These are phyloP conservation scores for Phymatocera aterrima DNA, from an alignment of 2,888 invertebrate species.

Conservation along the genomic window DNA sequence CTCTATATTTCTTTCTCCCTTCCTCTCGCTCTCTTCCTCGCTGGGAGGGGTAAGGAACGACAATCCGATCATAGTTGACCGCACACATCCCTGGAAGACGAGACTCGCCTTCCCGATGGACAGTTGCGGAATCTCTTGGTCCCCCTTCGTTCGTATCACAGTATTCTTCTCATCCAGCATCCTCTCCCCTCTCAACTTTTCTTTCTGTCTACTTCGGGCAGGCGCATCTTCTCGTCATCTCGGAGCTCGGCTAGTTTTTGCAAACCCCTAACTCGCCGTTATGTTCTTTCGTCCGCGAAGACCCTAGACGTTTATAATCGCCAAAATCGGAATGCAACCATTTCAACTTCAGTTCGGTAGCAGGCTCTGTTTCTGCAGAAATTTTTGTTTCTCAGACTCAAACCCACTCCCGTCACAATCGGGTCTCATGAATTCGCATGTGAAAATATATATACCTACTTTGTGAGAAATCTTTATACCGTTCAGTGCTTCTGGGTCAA, in stretches of 20 bases:
- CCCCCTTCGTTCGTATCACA: constrained; percentile 48
- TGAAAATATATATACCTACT: neutral
- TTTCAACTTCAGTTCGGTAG: constrained; percentile 25
- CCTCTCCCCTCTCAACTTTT: constrained; percentile 39
- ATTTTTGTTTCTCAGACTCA: neutral
- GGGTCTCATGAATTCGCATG: neutral
- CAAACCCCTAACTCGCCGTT: constrained; percentile 47
- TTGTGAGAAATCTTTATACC: neutral
- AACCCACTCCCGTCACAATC: neutral
- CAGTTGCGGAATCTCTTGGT: constrained; percentile 64
- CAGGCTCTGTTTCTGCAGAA: constrained; percentile 43
- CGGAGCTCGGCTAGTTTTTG: constrained; percentile 54
- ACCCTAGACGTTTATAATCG: constrained; percentile 49
- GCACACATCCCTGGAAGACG: constrained; percentile 42
- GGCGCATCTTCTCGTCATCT: constrained; percentile 42
- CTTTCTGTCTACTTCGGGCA: constrained; percentile 35
- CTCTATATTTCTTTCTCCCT: neutral
- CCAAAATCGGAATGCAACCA: constrained; percentile 46
- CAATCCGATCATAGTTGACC: constrained; percentile 69
- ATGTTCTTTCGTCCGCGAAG: constrained; percentile 41
- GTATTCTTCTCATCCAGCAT: constrained; percentile 40
- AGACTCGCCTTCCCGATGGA: constrained; percentile 53
- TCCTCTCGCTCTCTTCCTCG: constrained; percentile 56
- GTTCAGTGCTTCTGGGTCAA: neutral
- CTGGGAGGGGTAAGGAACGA: constrained; percentile 69